Conservation (phyloP, 2,888 invertebrate genomes). For the Operophtera brumata region DNA sequence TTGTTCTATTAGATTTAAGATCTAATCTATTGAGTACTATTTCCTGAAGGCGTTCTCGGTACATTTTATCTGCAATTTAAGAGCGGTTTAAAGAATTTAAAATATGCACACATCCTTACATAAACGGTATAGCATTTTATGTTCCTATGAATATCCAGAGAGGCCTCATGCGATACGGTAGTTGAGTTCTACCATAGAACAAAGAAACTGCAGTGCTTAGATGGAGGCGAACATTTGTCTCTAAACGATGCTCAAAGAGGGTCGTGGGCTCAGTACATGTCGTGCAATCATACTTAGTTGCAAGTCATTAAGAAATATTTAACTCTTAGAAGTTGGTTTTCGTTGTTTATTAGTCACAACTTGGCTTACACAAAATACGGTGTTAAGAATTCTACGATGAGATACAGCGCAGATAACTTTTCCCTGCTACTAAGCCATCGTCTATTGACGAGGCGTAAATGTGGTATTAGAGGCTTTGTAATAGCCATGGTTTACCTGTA, state of each 20-base stretch:
- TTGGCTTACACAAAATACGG: not conserved
- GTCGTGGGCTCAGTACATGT: not conserved
- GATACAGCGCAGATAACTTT: no score
- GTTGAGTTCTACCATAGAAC: constrained; percentile 16
- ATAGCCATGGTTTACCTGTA: no score
- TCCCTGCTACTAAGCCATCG: no score
- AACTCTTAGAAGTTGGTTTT: not conserved
- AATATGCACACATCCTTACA: constrained; percentile 15
- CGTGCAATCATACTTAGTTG: not conserved
- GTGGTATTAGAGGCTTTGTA: no score
- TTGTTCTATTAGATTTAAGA: not conserved
- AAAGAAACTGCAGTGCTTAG: not conserved
- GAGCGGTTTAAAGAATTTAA: constrained; percentile 14
- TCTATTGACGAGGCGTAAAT: no score
- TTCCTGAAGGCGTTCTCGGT: not conserved
- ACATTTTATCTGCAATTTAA: constrained; percentile 5
- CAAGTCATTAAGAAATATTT: not conserved
- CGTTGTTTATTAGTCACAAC: not conserved
- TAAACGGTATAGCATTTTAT: constrained; percentile 23
- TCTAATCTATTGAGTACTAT: no score
- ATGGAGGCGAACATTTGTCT: not conserved
- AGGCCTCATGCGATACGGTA: constrained; percentile 21
- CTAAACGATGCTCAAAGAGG: not conserved
- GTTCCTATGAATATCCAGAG: constrained; percentile 20
- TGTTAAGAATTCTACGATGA: no score